Base-by-base conservation (phyloP, 2,113 vertebrate species). In the Telmatochromis brichardi region DNA sequence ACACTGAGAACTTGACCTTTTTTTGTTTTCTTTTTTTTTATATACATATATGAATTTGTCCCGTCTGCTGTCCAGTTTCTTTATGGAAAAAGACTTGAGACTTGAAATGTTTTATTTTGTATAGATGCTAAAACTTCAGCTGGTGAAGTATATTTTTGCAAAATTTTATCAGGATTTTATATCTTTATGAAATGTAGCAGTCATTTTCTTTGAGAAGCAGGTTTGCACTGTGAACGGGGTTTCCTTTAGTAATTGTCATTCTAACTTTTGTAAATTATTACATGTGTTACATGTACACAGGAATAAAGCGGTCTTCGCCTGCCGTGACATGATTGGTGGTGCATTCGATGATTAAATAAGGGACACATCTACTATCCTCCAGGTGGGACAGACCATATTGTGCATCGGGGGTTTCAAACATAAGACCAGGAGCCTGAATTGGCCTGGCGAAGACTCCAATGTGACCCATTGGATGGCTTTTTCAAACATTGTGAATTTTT, bases 101-200 rank as follows among this genome's bases (percentile, higher is more conserved):
- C 11, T 21, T 71, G 82, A 71, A 83, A 45, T 42, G 7, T 85
- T 73, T 86, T 93, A 93, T 96, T 96, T 92, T 93, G 84, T 92
- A 95, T 88, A 90, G 80, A 93, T 89, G 92, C 91, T 63, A 81
- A 95, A 95, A 94, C 95, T 80, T 86, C 51, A 95, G 82, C 88
- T 83, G 88, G 31, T 89, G 71, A 51, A 91, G 94, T 95, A 15
- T 85, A 57, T 94, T 94, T 91, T 91, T 96, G 93, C 90, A 76
- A 90, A 60, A 35, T 31, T 95, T 94, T 87, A 92, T 89, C 57
- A 60, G 53, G 55, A 19, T 93, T 94, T 91, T 93, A 90, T 88
- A 65, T 33, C 35, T 78, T 86, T 68, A 28, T 4, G 83, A 87
- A 88, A 19, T 89, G 80, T 88, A 86, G n/a, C 57, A 55, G 28